Percentiles rank a stretch among this genome's conserved stretches.
Conservation (phyloP, 2,797 vertebrate species). For the Pipistrellus pygmaeus region DNA sequence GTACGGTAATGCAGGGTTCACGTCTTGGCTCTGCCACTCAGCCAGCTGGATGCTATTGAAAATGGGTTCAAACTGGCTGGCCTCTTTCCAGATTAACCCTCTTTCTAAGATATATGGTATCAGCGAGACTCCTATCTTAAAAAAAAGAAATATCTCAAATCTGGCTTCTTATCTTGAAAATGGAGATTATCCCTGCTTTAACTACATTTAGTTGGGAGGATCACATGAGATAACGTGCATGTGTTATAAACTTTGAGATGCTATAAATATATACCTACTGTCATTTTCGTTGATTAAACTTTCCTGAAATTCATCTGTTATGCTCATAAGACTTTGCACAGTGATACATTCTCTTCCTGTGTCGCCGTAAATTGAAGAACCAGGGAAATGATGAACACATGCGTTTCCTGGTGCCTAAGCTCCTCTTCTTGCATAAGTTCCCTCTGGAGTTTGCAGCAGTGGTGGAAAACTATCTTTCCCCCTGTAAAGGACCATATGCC, state of each 20-base stretch:
- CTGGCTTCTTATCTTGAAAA: constrained; percentile 35
- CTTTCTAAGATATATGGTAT: background rate
- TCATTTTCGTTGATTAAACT: constrained; percentile 21
- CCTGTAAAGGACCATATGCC: constrained; percentile 7
- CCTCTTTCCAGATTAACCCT: background rate
- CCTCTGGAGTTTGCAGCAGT: constrained; percentile 41
- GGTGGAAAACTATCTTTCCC: constrained; percentile 2
- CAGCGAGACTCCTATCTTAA: background rate
- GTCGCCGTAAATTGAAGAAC: constrained; percentile 9
- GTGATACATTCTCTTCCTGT: background rate
- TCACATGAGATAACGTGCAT: background rate
- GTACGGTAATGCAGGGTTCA: background rate
- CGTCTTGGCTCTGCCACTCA: background rate
- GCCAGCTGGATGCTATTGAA: background rate
- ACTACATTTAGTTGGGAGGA: background rate
- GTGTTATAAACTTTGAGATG: background rate
- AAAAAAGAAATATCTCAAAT: background rate
- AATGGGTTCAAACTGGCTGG: background rate
- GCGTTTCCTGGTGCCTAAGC: constrained; percentile 7
- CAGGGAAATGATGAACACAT: background rate
- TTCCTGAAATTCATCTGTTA: constrained; percentile 21
- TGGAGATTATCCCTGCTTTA: background rate
- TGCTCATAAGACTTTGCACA: background rate
- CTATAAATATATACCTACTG: background rate
- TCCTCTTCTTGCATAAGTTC: background rate